Evolutionary conservation across 2,888 invertebrate genomes (phyloP), one percentile per base, ranked within the genome.

Genomic region (Noctua fimbriata): DNA sequence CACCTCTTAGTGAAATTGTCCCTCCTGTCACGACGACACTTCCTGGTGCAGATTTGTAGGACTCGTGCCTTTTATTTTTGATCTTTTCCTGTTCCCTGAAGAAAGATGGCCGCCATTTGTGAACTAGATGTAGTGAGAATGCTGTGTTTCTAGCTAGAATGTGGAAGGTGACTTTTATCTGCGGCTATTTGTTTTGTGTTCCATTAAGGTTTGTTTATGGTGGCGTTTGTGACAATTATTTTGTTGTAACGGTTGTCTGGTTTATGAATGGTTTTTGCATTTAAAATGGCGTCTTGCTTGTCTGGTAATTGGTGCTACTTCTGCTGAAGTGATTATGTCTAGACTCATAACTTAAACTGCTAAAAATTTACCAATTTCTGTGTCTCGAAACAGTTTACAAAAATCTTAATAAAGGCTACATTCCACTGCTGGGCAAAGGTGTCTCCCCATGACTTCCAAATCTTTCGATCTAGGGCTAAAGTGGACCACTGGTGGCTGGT

Each of bases 31-130:
- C 88, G 90, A 87, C 80, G 83, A 78, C 84, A 89, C 89, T 93
- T 94, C 93, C 93, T 92, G 90, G 88, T 90, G 82, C 81, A 86
- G 90, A 92, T 91, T 91, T 90, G 91, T 90, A 88, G 85, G 81
- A 83, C 79, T 88, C 80, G 81, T 87, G 87, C 81, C 86, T 89
- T 90, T 88, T 89, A 87, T 86, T 85, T 82, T 78, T 83, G 78
- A 83, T 83, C 75, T 79, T 73, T 83, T 69, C 82, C 79, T 84
- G 75, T 81, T 79, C 72, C 65, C 32, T 65, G 69, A 82, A 79
- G 83, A 85, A 73, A 79, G 82, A 88, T 80, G 73, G 80, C 76
- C 41, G 55, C 78, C 60, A 81, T 84, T 81, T 84, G 69, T 82
- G 70, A 73, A 82, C 72, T 78, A 76, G 82, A 76, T 85, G 47